phyloP scores from a whole-genome alignment of 2,797 vertebrate species.

The Eptatretus atami region DNA sequence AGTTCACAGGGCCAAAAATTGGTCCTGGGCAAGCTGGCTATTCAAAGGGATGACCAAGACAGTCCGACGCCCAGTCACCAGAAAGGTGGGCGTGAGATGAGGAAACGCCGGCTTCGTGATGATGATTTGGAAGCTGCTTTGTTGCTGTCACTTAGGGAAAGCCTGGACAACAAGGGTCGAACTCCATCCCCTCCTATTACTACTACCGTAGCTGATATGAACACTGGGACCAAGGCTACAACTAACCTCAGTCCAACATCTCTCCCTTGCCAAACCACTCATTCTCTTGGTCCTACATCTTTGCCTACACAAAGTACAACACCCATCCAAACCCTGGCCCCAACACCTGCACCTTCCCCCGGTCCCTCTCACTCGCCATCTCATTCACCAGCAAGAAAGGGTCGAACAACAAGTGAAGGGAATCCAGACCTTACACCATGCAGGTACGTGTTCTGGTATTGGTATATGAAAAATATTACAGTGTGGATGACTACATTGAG shows the following conservation, averaged over 20 bases:
- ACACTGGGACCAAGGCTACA: too few species aligned
- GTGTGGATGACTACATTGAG: background rate
- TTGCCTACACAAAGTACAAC: background rate
- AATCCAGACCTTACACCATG: constrained; percentile 1
- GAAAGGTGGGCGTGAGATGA: constrained; percentile 3
- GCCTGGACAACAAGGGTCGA: background rate
- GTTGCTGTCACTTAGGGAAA: constrained; percentile 4
- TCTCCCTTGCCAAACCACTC: too few species aligned
- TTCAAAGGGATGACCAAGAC: too few species aligned
- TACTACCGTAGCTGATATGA: too few species aligned
- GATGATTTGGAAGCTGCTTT: constrained; percentile 1
- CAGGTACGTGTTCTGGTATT: constrained; percentile 9
- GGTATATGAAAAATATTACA: background rate
- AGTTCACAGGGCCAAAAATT: too few species aligned
- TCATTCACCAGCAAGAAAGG: too few species aligned
- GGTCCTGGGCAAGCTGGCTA: too few species aligned
- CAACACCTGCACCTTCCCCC: background rate
- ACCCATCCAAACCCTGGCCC: constrained; percentile 5
- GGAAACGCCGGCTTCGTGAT: constrained; percentile 2
- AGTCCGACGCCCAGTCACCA: background rate
- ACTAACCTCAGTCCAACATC: too few species aligned
- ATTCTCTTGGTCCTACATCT: too few species aligned
- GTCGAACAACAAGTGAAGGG: background rate
- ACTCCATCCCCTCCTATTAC: too few species aligned
- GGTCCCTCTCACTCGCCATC: too few species aligned